These are phyloP conservation scores for Crypturellus tataupa DNA, from an alignment of 2,797 vertebrate genomes.

Conservation along the genomic window DNA sequence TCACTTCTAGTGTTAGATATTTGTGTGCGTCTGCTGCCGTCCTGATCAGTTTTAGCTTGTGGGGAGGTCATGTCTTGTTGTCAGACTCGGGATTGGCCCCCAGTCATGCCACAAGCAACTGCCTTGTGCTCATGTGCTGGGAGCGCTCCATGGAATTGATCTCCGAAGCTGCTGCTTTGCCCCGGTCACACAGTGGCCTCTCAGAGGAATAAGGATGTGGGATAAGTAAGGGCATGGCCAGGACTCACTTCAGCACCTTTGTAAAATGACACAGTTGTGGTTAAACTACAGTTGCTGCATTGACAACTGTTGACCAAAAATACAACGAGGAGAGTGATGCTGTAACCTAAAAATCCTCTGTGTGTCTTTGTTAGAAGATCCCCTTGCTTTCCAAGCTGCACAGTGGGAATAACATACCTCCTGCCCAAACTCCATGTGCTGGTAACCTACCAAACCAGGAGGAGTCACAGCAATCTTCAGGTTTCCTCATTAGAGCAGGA, in stretches of 20 bases:
- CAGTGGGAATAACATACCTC: not conserved
- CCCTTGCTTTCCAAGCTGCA: not conserved
- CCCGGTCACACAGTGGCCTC: conserved; percentile 11
- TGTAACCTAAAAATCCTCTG: not conserved
- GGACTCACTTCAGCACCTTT: not conserved
- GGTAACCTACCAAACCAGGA: not conserved
- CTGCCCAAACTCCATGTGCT: not conserved
- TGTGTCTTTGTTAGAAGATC: not conserved
- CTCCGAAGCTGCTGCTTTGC: not conserved
- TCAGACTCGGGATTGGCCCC: not conserved
- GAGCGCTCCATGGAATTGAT: not conserved
- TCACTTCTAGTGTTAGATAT: not conserved
- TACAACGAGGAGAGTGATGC: not conserved
- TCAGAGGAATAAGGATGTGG: not conserved
- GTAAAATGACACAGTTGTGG: not conserved
- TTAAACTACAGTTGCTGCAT: not conserved
- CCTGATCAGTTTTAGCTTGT: not conserved
- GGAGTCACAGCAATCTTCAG: not conserved
- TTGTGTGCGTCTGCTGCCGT: not conserved
- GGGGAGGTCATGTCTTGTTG: not conserved
- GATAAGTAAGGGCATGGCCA: not conserved
- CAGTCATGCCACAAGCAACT: not conserved
- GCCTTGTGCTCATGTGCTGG: not conserved
- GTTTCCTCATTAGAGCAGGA: not conserved
- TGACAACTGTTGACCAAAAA: not conserved